Base-by-base conservation (phyloP, 92 coral and sea anemone species). In the Heteractis magnifica region DNA sequence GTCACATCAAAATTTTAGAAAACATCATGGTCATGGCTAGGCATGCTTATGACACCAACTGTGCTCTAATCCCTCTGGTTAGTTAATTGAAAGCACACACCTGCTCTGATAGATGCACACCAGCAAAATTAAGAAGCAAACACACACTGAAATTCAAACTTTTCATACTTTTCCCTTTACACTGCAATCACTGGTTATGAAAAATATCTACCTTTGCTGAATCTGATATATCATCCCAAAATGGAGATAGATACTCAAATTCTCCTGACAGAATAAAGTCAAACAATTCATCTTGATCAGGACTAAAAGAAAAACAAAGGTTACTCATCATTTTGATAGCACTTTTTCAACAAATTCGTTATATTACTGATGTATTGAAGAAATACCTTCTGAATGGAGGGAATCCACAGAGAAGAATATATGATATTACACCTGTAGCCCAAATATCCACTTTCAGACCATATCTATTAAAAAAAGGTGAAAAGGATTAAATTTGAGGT, bases 401-500 rank as follows among this genome's bases (percentile, higher is more conserved):
- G 88, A 96, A 96, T 56, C 99, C 99, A 82, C 99, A 96, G 44
- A 96, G 91, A 26, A 96, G 95, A 82, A 96, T 96, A 77, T 96
- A 96, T 11, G 94, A 90, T 73, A 96, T 94, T 4, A 96, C 99
- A 51, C 99, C 99, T 11, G 99, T 94, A 18, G 99, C 99, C 99
- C 99, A 96, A 73, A 96, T 90, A 75, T 96, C 99, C 50, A 94
- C 99, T 72, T 94, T 96, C 10, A 96, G 86, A 23, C 98, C 99
- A 87, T 96, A 96, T 55, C 99, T 96, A 86, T n/a, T 53, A 65
- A n/a, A 5, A 10, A 18, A 62, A 62, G 44, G 44, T 34, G 44
- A 34, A 2, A 34, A 34, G 44, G 44, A 2, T 34, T 34, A 34
- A 34, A 34, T 34, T 34, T 34, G 44, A 34, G 44, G 0, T 34